Evolutionary conservation across 2,888 invertebrate species (phyloP), one percentile per base, ranked within the genome.

Genomic region (Machimus atricapillus): DNA sequence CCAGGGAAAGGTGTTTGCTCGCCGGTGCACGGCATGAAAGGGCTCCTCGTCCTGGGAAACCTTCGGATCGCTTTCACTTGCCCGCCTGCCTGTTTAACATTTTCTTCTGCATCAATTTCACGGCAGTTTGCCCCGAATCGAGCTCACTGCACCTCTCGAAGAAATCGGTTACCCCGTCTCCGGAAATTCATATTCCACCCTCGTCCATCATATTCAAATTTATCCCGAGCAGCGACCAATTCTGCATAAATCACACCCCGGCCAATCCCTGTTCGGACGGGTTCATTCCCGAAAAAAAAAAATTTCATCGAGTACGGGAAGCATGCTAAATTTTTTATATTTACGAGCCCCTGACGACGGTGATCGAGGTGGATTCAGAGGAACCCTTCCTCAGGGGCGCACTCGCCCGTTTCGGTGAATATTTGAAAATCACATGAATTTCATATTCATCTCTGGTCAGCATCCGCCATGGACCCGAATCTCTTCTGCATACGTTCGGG

Each of bases 191-290:
- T 77, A 86, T 89, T 89, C 90, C 89, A 89, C 90, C 90, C 90
- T 90, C 90, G 89, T 89, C 88, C 46, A 66, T 88, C 86, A 89
- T 89, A 88, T 87, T 87, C 81, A 89, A 88, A 89, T 89, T 89
- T 89, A 90, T 89, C 90, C 74, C 31, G 19, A 87, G 23, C 23
- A 81, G 43, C 16, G n/a, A 74, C 82, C 87, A 34, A 77, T 86
- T 76, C 27, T 27, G 74, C 73, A 86, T 86, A 86, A 86, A 86
- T 86, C 77, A 31, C 76, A 40, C 74, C 77, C 52, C 9, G 31
- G 23, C 56, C 74, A 74, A 85, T 74, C 37, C 34, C 16, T 8
- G 34, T 23, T 77, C 23, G 23, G 40, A 27, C 56, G 52, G 52
- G 56, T 86, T 46, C 56, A 86, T 86, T 52, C 34, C 31, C 56